Conservation (phyloP, 2,113 vertebrate genomes). For the Delphinapterus leucas region DNA sequence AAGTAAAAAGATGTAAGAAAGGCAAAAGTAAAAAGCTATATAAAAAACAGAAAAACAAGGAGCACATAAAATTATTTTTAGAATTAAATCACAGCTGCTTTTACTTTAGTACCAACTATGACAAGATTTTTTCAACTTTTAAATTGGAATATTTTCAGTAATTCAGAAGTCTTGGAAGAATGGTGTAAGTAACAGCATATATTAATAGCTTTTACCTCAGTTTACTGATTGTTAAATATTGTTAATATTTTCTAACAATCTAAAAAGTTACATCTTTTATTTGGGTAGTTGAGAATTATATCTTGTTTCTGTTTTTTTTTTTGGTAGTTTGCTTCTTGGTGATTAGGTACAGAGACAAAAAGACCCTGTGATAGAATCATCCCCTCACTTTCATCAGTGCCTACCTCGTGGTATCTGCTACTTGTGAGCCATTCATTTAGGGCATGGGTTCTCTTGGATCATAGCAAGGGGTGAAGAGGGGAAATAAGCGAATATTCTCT, state of each 20-base stretch:
- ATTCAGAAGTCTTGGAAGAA: background rate
- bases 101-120: background rate
- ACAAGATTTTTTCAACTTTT: background rate
- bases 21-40: background rate
- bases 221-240: background rate
- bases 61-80: background rate
- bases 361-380: background rate
- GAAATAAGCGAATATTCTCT: background rate
- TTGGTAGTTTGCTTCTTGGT: constrained; percentile 11
- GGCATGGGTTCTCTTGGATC: background rate
- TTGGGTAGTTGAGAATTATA: background rate
- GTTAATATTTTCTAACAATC: constrained; percentile 14
- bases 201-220: background rate
- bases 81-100: background rate
- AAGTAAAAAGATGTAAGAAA: background rate
- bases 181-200: background rate
- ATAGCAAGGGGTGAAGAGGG: background rate
- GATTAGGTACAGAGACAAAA: constrained; percentile 34
- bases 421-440: background rate
- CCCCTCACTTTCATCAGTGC: background rate
- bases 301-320: constrained; percentile 5
- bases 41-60: background rate
- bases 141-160: constrained; percentile 1
- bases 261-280: constrained; percentile 25
- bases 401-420: background rate